A percentile compares a stretch with the other conserved stretches of the same genome.
Evolutionary conservation across 2,797 vertebrate species (phyloP).

Genomic region (Perdix hodgsoniae): DNA sequence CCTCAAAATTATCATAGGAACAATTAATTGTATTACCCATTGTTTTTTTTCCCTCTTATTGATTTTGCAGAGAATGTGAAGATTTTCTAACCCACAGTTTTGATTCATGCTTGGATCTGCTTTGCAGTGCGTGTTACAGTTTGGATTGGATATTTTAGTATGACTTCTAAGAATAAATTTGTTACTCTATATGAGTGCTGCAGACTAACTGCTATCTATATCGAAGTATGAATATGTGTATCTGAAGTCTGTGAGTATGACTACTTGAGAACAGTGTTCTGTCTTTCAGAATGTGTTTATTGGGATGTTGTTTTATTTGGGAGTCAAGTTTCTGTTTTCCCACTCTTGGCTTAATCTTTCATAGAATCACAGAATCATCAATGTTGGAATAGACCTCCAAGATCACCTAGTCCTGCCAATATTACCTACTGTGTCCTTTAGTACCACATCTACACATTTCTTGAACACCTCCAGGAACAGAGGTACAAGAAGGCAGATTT

Average conservation of each 20-base stretch:
- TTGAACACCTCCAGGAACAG: too few species aligned
- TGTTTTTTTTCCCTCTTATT: background rate
- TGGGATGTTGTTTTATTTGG: background rate
- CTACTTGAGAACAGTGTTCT: background rate
- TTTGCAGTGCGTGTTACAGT: fast-evolving
- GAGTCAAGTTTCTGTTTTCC: background rate
- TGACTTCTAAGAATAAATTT: background rate
- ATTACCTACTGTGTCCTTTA: too few species aligned
- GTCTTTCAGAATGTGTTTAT: background rate
- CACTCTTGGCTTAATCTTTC: background rate
- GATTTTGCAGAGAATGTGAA: background rate
- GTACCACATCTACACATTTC: too few species aligned
- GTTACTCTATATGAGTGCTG: background rate
- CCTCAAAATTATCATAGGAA: background rate
- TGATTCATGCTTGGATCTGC: background rate
- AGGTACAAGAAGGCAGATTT: background rate
- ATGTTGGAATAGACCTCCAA: too few species aligned
- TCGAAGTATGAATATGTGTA: background rate
- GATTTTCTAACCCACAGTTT: background rate
- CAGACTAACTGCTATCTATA: background rate
- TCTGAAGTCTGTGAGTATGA: background rate
- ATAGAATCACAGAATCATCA: too few species aligned
- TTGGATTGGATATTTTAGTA: background rate
- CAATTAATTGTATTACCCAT: background rate
- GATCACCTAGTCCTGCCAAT: too few species aligned